A percentile compares a stretch with the other conserved stretches of the same genome.
phyloP scores from a whole-genome alignment of 2,888 invertebrate genomes.

The Drosophila anomalata region DNA sequence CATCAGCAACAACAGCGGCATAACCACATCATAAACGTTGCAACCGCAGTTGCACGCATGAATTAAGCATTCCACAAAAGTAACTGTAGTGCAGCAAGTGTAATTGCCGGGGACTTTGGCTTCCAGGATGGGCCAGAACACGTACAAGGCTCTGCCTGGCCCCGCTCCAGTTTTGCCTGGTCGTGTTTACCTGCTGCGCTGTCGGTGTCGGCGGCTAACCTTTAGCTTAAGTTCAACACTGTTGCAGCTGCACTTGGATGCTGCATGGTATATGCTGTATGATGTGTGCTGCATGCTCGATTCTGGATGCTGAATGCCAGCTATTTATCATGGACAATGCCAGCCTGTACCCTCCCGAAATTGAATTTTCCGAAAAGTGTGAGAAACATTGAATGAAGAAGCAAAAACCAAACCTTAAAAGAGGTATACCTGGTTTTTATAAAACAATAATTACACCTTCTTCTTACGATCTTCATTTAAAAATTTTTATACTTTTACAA shows the following conservation, averaged over 20 bases:
- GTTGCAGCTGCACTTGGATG: slow-evolving; percentile 41
- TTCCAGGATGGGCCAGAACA: slow-evolving; percentile 38
- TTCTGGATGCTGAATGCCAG: slow-evolving; percentile 6
- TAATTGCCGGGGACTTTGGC: slow-evolving; percentile 41
- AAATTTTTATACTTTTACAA: no score
- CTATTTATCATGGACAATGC: slow-evolving; percentile 35
- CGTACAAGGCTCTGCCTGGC: slow-evolving; percentile 26
- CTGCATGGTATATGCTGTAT: slow-evolving; percentile 5
- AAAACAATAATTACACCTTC: no score
- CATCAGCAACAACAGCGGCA: slow-evolving; percentile 27
- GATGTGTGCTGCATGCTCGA: slow-evolving; percentile 11
- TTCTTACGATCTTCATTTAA: no score
- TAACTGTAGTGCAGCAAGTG: slow-evolving; percentile 56
- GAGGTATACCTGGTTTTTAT: no score
- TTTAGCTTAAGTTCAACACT: slow-evolving; percentile 47
- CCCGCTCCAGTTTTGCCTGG: slow-evolving; percentile 2
- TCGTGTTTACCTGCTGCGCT: slow-evolving; percentile 56
- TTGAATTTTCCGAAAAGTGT: background rate
- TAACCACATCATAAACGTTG: slow-evolving; percentile 73
- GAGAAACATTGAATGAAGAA: background rate
- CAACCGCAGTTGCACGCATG: slow-evolving; percentile 72
- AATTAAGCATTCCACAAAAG: slow-evolving; percentile 76
- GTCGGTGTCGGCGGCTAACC: slow-evolving; percentile 47
- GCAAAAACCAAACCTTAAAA: background rate
- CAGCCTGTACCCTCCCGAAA: slow-evolving; percentile 1